A percentile compares a stretch with the other conserved stretches of the same genome.
Conservation (phyloP, 2,797 vertebrate genomes). For the Lacerta bilineata region DNA sequence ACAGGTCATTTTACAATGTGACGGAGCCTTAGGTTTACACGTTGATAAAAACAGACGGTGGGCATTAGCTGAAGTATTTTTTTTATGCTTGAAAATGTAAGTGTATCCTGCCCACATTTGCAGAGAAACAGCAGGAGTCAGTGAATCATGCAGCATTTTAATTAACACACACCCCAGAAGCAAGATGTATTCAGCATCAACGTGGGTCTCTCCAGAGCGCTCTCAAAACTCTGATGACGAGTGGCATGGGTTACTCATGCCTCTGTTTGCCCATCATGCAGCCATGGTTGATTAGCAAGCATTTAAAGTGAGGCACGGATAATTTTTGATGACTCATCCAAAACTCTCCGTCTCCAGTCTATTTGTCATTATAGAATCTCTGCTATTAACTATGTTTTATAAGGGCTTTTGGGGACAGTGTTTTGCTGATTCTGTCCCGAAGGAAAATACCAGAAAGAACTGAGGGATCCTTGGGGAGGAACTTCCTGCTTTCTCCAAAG, state of each 20-base stretch:
- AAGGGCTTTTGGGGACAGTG: conserved; percentile 63
- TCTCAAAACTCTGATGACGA: conserved; percentile 57
- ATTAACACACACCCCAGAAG: conserved; percentile 76
- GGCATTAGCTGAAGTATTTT: conserved; percentile 55
- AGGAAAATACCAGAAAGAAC: conserved; percentile 25
- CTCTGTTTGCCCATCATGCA: conserved; percentile 52
- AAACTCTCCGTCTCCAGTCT: conserved; percentile 40
- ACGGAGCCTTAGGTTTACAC: conserved; percentile 9
- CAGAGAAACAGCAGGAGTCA: conserved; percentile 73
- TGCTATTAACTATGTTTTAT: conserved; percentile 47
- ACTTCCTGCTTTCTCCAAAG: neutral
- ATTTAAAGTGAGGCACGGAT: conserved; percentile 56
- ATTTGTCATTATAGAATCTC: conserved; percentile 59
- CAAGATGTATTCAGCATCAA: conserved; percentile 75
- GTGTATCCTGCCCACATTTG: conserved; percentile 68
- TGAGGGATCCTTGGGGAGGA: neutral
- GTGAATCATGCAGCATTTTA: conserved; percentile 79
- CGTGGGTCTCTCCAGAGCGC: conserved; percentile 65
- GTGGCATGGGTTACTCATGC: conserved; percentile 65
- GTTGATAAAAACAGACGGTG: conserved; percentile 40
- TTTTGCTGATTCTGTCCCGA: conserved; percentile 36
- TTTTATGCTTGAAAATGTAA: conserved; percentile 62
- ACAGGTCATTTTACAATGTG: conserved; percentile 62
- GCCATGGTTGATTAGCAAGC: conserved; percentile 56
- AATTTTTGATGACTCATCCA: conserved; percentile 62